Evolutionary conservation across 2,797 vertebrate species (phyloP).

Genomic region (Peromyscus eremicus): DNA sequence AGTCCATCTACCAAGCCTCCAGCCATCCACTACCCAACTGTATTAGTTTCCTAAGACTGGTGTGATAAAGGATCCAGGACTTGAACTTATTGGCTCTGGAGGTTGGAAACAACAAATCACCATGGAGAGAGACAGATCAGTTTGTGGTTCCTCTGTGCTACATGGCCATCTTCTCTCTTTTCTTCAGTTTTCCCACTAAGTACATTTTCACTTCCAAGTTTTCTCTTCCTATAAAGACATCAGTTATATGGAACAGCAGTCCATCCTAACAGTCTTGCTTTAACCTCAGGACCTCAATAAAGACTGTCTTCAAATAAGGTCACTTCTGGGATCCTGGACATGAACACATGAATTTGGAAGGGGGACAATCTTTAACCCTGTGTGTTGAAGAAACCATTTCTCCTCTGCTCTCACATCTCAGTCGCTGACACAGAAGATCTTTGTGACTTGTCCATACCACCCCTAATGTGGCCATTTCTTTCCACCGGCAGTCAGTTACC

Average conservation of each 20-base stretch:
- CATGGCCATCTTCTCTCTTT: background rate
- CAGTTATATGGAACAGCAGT: background rate
- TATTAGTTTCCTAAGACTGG: no score
- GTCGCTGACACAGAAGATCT: background rate
- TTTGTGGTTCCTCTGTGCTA: background rate
- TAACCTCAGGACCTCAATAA: background rate
- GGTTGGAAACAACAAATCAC: background rate
- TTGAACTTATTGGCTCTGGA: background rate
- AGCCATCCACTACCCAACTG: background rate
- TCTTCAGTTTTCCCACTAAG: background rate
- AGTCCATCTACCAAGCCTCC: background rate
- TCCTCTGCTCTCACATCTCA: background rate
- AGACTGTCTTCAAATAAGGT: conserved; percentile 3
- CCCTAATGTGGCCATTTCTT: background rate
- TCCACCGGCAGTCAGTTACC: background rate
- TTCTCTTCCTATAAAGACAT: background rate
- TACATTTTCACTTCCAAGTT: background rate
- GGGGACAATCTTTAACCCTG: background rate
- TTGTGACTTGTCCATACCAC: background rate
- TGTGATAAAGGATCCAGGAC: background rate
- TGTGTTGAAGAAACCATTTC: background rate
- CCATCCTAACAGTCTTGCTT: background rate
- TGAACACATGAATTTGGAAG: background rate
- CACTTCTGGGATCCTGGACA: background rate
- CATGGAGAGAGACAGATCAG: background rate